Evolutionary conservation across 2,888 invertebrate genomes (phyloP), one percentile per base, ranked within the genome.

Genomic region (Malachius bipustulatus): DNA sequence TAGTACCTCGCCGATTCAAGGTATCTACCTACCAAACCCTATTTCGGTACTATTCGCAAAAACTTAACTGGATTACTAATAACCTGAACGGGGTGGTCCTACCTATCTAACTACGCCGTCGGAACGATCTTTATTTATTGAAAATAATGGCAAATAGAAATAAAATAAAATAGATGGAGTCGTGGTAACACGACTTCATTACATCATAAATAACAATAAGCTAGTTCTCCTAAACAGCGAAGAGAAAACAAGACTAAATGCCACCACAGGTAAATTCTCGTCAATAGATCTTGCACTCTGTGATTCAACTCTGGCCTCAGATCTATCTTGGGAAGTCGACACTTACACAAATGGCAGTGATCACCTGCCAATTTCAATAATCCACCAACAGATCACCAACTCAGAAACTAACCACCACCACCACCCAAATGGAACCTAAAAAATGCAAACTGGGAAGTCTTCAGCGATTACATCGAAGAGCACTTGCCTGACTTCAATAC

Each of bases 141-240:
- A n/a, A n/a, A n/a, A n/a, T n/a, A n/a, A n/a, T n/a, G n/a, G n/a
- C n/a, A n/a, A n/a, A n/a, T n/a, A n/a, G n/a, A n/a, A n/a, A n/a
- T n/a, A n/a, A n/a, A n/a, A n/a, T n/a, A n/a, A n/a, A n/a, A n/a
- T n/a, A n/a, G n/a, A n/a, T n/a, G n/a, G n/a, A n/a, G n/a, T n/a
- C n/a, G n/a, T n/a, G n/a, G n/a, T n/a, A n/a, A n/a, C n/a, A n/a
- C n/a, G n/a, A n/a, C n/a, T n/a, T n/a, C n/a, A n/a, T n/a, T n/a
- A n/a, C n/a, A n/a, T n/a, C n/a, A n/a, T n/a, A n/a, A n/a, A n/a
- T n/a, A n/a, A n/a, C n/a, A n/a, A n/a, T n/a, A n/a, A n/a, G n/a
- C n/a, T n/a, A n/a, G n/a, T n/a, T n/a, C n/a, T 42, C 8, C 26
- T 37, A 32, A 42, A 37, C 24, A 28, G 28, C 12, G 38, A 34